These are phyloP conservation scores for Daphoenositta chrysoptera DNA, from an alignment of 2,113 vertebrate genomes.

Conservation along the genomic window DNA sequence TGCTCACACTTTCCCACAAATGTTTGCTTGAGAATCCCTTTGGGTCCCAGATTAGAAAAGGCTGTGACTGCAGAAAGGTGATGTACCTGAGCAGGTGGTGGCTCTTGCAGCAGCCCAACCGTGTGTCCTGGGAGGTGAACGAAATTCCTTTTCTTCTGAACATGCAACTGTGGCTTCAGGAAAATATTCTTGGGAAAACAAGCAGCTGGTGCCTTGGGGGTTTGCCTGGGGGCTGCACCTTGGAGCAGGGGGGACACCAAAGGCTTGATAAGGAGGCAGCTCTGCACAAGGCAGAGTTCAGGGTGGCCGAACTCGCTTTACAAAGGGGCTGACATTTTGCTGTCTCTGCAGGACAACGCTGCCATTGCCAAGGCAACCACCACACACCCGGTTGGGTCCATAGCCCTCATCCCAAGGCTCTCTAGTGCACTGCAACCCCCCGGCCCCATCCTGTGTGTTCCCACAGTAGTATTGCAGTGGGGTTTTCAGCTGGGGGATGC, in stretches of 20 bases:
- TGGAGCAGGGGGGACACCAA: rapidly evolving
- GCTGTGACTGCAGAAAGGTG: background rate
- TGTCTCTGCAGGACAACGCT: background rate
- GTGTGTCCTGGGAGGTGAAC: background rate
- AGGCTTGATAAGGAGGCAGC: background rate
- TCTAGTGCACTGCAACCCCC: background rate
- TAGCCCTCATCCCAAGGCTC: background rate
- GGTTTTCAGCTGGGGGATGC: background rate
- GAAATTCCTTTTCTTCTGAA: background rate
- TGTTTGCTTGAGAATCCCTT: background rate
- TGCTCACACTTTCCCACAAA: rapidly evolving
- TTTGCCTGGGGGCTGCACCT: background rate
- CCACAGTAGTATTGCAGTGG: background rate
- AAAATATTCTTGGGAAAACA: background rate
- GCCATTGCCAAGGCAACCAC: background rate
- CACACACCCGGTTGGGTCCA: background rate
- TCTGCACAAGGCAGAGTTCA: background rate
- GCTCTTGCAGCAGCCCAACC: background rate
- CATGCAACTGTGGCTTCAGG: background rate
- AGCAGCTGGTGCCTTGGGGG: rapidly evolving
- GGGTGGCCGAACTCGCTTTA: background rate
- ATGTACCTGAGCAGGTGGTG: background rate
- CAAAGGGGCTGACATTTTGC: background rate
- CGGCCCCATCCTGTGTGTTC: background rate
- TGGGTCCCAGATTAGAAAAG: background rate